A percentile compares a stretch with the other conserved stretches of the same genome.
These are phyloP conservation scores for Yoshiicerus persimilis DNA, from an alignment of 1,140 invertebrate species.

Conservation along the genomic window DNA sequence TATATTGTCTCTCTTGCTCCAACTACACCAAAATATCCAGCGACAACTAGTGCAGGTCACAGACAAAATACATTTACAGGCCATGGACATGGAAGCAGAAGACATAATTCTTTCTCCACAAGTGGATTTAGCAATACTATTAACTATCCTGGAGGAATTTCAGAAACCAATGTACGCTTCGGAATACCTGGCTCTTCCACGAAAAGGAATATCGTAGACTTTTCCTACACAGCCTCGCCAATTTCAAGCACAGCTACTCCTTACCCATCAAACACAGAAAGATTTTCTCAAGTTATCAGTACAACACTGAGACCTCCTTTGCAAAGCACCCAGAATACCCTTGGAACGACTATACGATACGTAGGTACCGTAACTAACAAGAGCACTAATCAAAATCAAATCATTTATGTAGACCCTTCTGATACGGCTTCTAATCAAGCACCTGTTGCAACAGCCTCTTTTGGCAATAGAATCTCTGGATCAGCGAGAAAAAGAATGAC, in stretches of 20 bases:
- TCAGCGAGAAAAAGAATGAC: constrained; percentile 35
- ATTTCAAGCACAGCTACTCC: constrained; percentile 15
- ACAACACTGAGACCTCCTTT: constrained; percentile 12
- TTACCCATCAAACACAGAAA: neutral
- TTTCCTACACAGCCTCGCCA: constrained; percentile 28
- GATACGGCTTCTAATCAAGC: constrained; percentile 2
- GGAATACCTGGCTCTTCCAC: neutral
- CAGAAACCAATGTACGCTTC: neutral
- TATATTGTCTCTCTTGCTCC: neutral
- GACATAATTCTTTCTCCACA: neutral
- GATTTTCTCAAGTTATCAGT: constrained; percentile 32
- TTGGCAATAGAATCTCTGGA: constrained; percentile 26
- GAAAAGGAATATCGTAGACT: constrained; percentile 27
- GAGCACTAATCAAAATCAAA: constrained; percentile 11
- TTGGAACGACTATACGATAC: constrained; percentile 9
- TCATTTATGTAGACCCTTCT: constrained; percentile 35
- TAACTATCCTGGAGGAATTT: constrained; percentile 29
- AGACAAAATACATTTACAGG: constrained; percentile 25
- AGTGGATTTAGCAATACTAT: constrained; percentile 26
- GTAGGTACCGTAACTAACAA: constrained; percentile 35
- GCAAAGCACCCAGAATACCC: neutral
- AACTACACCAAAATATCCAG: neutral
- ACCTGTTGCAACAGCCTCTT: neutral
- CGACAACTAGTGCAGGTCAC: constrained; percentile 29
- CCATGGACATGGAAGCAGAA: neutral